Evolutionary conservation across 2,797 vertebrate species (phyloP), one percentile per base, ranked within the genome.

Genomic region (Karalla daura): DNA sequence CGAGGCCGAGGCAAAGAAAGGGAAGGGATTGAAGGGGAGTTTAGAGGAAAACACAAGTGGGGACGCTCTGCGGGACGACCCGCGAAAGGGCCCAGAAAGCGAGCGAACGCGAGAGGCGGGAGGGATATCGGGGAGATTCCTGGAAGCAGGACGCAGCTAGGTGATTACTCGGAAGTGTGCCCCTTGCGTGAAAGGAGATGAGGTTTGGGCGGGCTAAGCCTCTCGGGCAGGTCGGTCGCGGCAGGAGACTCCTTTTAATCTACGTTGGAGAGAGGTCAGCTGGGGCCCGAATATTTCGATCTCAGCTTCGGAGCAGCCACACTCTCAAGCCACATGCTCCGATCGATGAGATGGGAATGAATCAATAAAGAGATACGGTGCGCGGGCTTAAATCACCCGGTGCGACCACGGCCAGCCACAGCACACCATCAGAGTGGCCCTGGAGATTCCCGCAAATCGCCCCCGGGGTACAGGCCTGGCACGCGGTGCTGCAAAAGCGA

Each of bases 261-360:
- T 55, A 41, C 51, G 59, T 61, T 74, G 64, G 30, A 28, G 51
- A 69, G 36, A 24, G 62, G 60, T 28, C 58, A 70, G 10, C 11
- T 49, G 32, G 21, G 50, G 43, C 46, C 52, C 44, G 27, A 39
- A 54, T 59, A 41, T 39, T 25, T 60, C 37, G 70, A 80, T 81
- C 52, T 45, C 30, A 47, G 41, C 50, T 64, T 63, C 53, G 25
- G 50, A 39, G 13, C 20, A 46, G 10, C n/a, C n/a, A n/a, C n/a
- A n/a, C n/a, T n/a, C n/a, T n/a, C n/a, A n/a, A n/a, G n/a, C n/a
- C n/a, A n/a, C n/a, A n/a, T n/a, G n/a, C n/a, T n/a, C n/a, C n/a
- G n/a, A n/a, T n/a, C n/a, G n/a, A n/a, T n/a, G n/a, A n/a, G n/a
- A n/a, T n/a, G n/a, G n/a, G n/a, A n/a, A n/a, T n/a, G n/a, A n/a